Percentiles rank a stretch among this genome's conserved stretches.
Evolutionary conservation across 35 echinoderm and acorn worm genomes (phyloP).

Genomic region (Anneissia japonica): DNA sequence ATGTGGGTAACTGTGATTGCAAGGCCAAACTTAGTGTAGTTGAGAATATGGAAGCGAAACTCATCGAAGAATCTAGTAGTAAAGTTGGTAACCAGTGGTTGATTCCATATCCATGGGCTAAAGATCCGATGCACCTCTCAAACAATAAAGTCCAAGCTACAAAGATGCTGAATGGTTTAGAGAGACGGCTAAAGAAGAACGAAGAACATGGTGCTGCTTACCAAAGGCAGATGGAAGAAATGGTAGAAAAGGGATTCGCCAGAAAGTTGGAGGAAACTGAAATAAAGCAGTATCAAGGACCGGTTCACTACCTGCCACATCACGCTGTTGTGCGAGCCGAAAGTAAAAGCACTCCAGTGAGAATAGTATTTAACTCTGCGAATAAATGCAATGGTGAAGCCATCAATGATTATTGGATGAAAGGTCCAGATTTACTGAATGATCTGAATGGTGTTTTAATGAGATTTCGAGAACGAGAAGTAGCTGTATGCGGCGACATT

Average conservation of each 20-base stretch:
- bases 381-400: slow-evolving; percentile 7
- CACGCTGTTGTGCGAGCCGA: neutral
- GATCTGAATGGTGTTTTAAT: slow-evolving; percentile 34
- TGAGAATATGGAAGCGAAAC: neutral
- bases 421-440: slow-evolving; percentile 46
- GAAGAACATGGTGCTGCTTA: neutral
- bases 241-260: slow-evolving; percentile 11
- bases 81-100: slow-evolving; percentile 30
- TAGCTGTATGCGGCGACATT: slow-evolving; percentile 34
- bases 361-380: neutral
- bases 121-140: neutral
- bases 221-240: slow-evolving; percentile 16
- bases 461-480: slow-evolving; percentile 17
- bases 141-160: slow-evolving; percentile 17
- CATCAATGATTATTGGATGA: slow-evolving; percentile 46
- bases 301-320: neutral
- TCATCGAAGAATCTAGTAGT: slow-evolving; percentile 20
- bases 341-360: neutral
- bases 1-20: neutral
- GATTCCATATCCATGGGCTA: slow-evolving; percentile 32
- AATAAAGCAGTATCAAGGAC: neutral
- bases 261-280: neutral
- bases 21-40: neutral
- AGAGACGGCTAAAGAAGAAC: slow-evolving; percentile 20
- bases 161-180: slow-evolving; percentile 25